Evolutionary conservation across 2,888 invertebrate genomes (phyloP), one percentile per base, ranked within the genome.

Genomic region (Chrysolina oricalcia): DNA sequence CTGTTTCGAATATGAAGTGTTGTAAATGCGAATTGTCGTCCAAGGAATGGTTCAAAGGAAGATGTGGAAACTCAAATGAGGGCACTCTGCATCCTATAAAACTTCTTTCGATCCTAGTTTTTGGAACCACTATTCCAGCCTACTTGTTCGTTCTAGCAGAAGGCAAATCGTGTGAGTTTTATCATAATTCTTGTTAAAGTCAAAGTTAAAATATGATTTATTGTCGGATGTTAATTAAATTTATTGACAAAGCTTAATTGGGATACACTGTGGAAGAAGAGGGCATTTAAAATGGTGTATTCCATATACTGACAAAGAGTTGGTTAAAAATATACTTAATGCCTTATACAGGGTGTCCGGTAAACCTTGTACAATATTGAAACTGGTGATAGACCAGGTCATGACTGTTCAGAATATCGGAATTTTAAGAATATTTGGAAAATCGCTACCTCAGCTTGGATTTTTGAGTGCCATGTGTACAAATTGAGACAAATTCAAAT

Each of bases 61-160:
- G 21, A 21, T 68, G 21, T 56, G 23, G 8, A 6, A 8, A 19
- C 3, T 48, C 48, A 19, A 48, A 35, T 64, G 27, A 35, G 19
- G 50, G 64, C 9, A 40, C 41, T n/a, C 40, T 64, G 6, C 27
- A 73, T 41, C 69, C 41, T 21, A 40, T 69, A 8, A 73, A 69
- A 53, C 53, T 53, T 23, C 23, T 73, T 13, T 17, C 64, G 48
- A 43, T 59, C 10, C n/a, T 73, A 15, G 15, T 62, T 23, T 68
- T 69, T 40, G 68, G 63, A n/a, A 73, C 73, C 4, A 8, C 63
- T 8, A 64, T 73, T 11, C 73, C 73, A 9, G 73, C 73, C 13
- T 73, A 73, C 19, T 48, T 63, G n/a, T 69, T 73, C 41, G 53
- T 69, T 62, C 43, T 73, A 2, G 19, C 59, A 10, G 73, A 73